These are phyloP conservation scores for Hydrotaea diabolus DNA, from an alignment of 2,888 invertebrate species.

Conservation along the genomic window DNA sequence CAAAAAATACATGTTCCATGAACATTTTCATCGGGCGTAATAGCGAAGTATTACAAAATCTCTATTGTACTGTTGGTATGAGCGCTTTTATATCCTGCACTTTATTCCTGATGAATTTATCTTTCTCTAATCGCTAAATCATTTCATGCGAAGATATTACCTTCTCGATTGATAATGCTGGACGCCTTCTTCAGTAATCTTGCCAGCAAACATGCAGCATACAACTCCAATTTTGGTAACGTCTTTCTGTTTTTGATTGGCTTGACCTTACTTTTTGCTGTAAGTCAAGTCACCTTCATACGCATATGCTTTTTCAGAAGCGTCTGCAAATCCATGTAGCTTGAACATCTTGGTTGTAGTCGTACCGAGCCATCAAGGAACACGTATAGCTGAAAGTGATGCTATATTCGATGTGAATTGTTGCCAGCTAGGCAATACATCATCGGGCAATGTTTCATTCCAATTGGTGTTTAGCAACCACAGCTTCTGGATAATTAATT, in stretches of 20 bases:
- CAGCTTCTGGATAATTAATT: neutral
- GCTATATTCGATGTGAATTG: neutral
- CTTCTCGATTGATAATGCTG: too few relatives aligned
- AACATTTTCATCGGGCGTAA: too few relatives aligned
- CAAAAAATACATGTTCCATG: too few relatives aligned
- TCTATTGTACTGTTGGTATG: too few relatives aligned
- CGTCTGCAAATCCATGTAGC: too few relatives aligned
- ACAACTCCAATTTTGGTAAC: conserved; percentile 49
- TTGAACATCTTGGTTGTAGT: conserved; percentile 15
- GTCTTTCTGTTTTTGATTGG: conserved; percentile 49
- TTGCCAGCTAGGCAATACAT: neutral
- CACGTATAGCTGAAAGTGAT: neutral
- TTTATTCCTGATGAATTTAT: too few relatives aligned
- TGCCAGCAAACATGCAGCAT: conserved; percentile 52
- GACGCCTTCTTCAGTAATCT: conserved; percentile 45
- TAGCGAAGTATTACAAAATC: too few relatives aligned
- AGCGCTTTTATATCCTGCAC: too few relatives aligned
- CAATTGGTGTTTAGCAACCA: neutral
- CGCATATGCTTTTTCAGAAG: conserved; percentile 52
- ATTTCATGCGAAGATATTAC: too few relatives aligned
- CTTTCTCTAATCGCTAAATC: too few relatives aligned
- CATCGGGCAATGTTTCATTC: neutral
- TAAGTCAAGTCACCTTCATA: neutral
- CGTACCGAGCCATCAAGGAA: conserved; percentile 17
- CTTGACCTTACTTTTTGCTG: conserved; percentile 47